phyloP scores from a whole-genome alignment of 2,113 vertebrate species.

The Bubo blakistoni region DNA sequence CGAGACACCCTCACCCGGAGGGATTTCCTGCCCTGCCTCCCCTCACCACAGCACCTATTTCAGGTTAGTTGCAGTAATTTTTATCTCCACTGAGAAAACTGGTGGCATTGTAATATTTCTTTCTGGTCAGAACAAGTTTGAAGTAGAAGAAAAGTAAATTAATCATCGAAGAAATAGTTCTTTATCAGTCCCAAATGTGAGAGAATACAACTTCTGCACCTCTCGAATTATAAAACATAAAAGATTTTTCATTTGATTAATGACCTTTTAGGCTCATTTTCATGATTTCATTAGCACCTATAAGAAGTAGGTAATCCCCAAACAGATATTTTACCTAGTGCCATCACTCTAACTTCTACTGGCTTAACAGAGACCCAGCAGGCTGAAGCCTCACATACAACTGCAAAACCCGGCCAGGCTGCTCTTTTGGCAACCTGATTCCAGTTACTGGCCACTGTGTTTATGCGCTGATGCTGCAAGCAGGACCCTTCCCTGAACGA shows the following conservation, averaged over 20 bases:
- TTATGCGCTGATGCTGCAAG: neutral
- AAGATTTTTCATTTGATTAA: neutral
- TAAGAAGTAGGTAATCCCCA: neutral
- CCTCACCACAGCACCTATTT: neutral
- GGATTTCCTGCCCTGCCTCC: neutral
- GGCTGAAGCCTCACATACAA: neutral
- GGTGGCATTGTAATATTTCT: neutral
- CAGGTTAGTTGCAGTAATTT: neutral
- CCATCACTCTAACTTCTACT: neutral
- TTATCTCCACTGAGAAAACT: neutral
- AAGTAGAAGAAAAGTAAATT: constrained; percentile 2
- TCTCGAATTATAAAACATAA: neutral
- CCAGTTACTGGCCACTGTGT: rapidly evolving
- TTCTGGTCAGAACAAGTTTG: neutral
- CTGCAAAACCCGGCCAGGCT: neutral
- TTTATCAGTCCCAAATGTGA: neutral
- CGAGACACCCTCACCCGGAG: neutral
- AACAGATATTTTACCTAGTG: neutral
- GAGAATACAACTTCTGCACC: neutral
- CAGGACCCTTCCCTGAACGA: neutral
- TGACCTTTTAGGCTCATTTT: neutral
- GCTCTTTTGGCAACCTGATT: neutral
- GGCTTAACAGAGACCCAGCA: neutral
- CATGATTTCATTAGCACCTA: neutral
- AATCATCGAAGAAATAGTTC: neutral